Base-by-base conservation (phyloP, 2,113 vertebrate genomes). In the Crotalus tigris region DNA sequence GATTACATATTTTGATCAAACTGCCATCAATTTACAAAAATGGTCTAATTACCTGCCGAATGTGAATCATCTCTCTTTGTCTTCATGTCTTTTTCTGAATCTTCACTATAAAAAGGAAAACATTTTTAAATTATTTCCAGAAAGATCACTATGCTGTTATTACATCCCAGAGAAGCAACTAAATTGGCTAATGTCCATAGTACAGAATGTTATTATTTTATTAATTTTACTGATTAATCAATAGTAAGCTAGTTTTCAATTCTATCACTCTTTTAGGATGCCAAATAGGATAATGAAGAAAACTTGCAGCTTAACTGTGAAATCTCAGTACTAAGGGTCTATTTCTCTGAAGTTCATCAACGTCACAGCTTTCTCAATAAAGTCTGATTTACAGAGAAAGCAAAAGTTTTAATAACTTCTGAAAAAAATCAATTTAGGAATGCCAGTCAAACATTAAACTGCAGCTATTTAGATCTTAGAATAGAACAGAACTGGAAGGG, bases 11-110 rank as follows among this genome's bases (percentile, higher is more conserved):
- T 7, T 7, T 75, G 15, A 6, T 87, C 5, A 33, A 57, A 10
- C 12, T 2, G 69, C 17, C 12, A 26, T 33, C 88, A 33, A 23
- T 17, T 49, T 64, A 2, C 21, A n/a, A 69, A 49, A 90, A 26
- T n/a, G 4, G 49, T 49, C 5, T 44, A 93, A 58, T 97, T 98
- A 99, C 99, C 99, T 97, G 99, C 98, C 3, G 99, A 99, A 92
- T 98, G 97, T 89, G 97, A 98, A 95, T 99, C 99, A 88, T 99
- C 99, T 94, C 98, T 98, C 98, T 99, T 99, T 93, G 98, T 96
- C 98, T 99, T 99, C 96, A 99, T 97, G 93, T 99, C 97, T 97
- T 99, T 99, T 97, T 99, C 99, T 23, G 99, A 99, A 92, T 99
- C 99, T 96, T 99, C 99, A 95, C 99, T 99, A 96, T 23, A 98